phyloP scores from a whole-genome alignment of 2,113 vertebrate species.

The Lethenteron reissneri region DNA sequence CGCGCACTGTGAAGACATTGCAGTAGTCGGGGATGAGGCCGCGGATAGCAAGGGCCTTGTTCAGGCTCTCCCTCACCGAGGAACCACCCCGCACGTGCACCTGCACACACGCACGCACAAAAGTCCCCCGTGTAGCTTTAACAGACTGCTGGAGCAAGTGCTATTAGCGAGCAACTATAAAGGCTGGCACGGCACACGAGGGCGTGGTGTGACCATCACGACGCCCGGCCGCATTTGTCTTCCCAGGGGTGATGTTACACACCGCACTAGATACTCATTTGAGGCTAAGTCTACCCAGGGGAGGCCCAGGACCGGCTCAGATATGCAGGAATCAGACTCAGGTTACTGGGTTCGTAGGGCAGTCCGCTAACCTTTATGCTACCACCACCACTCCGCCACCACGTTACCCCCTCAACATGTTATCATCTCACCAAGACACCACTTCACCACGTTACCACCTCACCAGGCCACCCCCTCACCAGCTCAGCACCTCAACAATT shows the following conservation, averaged over 20 bases:
- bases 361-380: background rate
- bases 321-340: too few relatives aligned
- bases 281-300: background rate
- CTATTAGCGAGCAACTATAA: background rate
- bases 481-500: too few relatives aligned
- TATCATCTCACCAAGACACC: too few relatives aligned
- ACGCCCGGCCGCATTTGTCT: background rate
- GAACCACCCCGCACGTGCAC: slow-evolving; percentile 90
- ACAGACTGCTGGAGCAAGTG: slow-evolving; percentile 2
- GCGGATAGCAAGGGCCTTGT: slow-evolving; percentile 96
- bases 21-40: slow-evolving; percentile 94
- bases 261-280: background rate
- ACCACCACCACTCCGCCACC: background rate
- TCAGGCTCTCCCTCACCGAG: slow-evolving; percentile 78
- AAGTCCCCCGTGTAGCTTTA: background rate
- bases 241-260: background rate
- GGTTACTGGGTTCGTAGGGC: too few relatives aligned
- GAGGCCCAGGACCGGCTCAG: background rate
- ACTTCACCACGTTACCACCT: too few relatives aligned
- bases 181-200: background rate
- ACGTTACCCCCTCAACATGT: background rate
- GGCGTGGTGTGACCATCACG: background rate
- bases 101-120: slow-evolving; percentile 21
- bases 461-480: too few relatives aligned
- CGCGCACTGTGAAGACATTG: slow-evolving; percentile 73